phyloP scores from a whole-genome alignment of 2,888 invertebrate species.

The Volucella inanis region DNA sequence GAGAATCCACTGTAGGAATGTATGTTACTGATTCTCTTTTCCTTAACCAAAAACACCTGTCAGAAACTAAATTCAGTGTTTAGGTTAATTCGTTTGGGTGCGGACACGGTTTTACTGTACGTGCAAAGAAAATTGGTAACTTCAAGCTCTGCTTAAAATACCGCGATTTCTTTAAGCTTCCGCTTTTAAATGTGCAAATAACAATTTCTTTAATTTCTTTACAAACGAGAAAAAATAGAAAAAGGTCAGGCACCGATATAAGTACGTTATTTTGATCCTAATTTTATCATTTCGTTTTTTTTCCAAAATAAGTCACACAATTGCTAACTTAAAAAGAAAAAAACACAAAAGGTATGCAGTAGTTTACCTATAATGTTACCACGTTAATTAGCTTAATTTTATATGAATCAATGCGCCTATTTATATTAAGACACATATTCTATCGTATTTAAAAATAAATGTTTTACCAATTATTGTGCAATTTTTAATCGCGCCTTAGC shows the following conservation, averaged over 20 bases:
- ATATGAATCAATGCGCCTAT: too few relatives aligned
- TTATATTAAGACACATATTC: neutral
- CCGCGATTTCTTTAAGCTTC: neutral
- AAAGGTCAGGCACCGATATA: too few relatives aligned
- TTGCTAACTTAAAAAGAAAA: too few relatives aligned
- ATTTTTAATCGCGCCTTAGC: neutral
- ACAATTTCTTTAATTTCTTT: neutral
- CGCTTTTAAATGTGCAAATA: neutral
- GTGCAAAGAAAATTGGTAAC: neutral
- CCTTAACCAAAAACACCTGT: constrained; percentile 47
- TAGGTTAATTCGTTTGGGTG: constrained; percentile 59
- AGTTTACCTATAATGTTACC: too few relatives aligned
- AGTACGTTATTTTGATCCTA: too few relatives aligned
- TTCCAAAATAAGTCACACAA: too few relatives aligned
- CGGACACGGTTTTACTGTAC: constrained; percentile 46
- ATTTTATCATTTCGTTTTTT: too few relatives aligned
- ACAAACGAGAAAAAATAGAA: neutral
- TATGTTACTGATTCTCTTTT: constrained; percentile 5
- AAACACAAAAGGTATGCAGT: too few relatives aligned
- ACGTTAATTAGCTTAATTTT: too few relatives aligned
- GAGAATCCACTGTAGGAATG: constrained; percentile 16
- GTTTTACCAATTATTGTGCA: neutral
- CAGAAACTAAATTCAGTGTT: constrained; percentile 54
- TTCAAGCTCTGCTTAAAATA: neutral
- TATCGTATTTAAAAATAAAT: neutral